Evolutionary conservation across 2,888 invertebrate genomes (phyloP).

Genomic region (Sabellastarte sp.): DNA sequence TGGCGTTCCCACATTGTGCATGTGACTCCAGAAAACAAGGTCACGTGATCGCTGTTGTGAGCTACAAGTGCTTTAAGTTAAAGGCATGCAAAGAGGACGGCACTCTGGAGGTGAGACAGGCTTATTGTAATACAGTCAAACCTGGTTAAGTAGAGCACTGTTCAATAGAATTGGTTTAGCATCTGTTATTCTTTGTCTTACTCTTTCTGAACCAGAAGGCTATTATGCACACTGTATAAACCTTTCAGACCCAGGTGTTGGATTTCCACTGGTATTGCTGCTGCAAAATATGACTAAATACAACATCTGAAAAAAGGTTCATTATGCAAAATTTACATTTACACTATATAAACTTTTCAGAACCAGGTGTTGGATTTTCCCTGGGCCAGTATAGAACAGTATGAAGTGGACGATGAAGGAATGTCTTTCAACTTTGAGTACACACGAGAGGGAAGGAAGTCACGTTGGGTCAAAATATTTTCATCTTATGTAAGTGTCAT

Average conservation of each 20-base stretch:
- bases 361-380: constrained; percentile 78
- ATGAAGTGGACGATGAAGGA: constrained; percentile 88
- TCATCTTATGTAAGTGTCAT: constrained; percentile 83
- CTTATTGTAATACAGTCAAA: background rate
- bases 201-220: background rate
- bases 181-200: background rate
- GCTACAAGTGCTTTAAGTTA: constrained; percentile 70
- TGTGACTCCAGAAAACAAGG: constrained; percentile 85
- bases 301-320: no score
- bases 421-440: constrained; percentile 89
- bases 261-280: no score
- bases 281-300: no score
- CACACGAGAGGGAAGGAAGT: constrained; percentile 75
- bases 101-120: constrained; percentile 67
- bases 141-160: background rate
- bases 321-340: no score
- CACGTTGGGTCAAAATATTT: constrained; percentile 82
- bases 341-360: no score
- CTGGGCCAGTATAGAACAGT: constrained; percentile 80
- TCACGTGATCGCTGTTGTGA: constrained; percentile 77
- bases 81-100: constrained; percentile 84
- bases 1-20: constrained; percentile 90
- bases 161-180: background rate
- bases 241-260: no score
- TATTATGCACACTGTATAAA: no score